Evolutionary conservation across 1,140 invertebrate genomes (phyloP), one percentile per base, ranked within the genome.

Genomic region (Myzus persicae): DNA sequence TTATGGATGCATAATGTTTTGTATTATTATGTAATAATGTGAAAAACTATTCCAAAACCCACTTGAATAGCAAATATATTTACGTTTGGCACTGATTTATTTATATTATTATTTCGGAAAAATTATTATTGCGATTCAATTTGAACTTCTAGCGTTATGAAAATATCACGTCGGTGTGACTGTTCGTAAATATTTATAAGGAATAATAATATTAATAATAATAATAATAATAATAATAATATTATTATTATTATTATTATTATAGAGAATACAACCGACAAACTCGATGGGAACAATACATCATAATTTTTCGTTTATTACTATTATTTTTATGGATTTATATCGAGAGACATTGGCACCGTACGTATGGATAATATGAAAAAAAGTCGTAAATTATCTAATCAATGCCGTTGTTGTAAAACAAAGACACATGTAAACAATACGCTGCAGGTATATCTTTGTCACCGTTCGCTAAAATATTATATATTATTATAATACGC

Each of bases 311-410:
- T 40, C 24, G 36, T 38, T 84, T 84, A 40, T 38, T 82, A 24
- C 40, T 82, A 22, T 82, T 84, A 22, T 82, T 82, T 40, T 82
- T n/a, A 87, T n/a, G 46, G 14, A 44, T 87, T 87, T 44, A 31
- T 87, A 44, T 87, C 31, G 42, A 18, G 40, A 4, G 14, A 81
- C 11, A 18, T 46, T 2, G 26, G 9, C 11, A n/a, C 31, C 18
- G 31, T 8, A 24, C 42, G 18, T 44, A 44, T 14, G 31, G 42
- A 46, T 46, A 84, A 87, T 42, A n/a, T 26, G 7, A 48, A 89
- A 89, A 44, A n/a, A 48, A 89, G 31, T 48, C n/a, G 87, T 89
- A 48, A 89, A 88, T 38, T 51, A 89, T 89, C 87, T 51, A 89
- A 89, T 89, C 87, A 51, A 48, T 89, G 46, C 7, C n/a, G 18